Base-by-base conservation (phyloP, 2,113 vertebrate species). In the Promerops cafer region DNA sequence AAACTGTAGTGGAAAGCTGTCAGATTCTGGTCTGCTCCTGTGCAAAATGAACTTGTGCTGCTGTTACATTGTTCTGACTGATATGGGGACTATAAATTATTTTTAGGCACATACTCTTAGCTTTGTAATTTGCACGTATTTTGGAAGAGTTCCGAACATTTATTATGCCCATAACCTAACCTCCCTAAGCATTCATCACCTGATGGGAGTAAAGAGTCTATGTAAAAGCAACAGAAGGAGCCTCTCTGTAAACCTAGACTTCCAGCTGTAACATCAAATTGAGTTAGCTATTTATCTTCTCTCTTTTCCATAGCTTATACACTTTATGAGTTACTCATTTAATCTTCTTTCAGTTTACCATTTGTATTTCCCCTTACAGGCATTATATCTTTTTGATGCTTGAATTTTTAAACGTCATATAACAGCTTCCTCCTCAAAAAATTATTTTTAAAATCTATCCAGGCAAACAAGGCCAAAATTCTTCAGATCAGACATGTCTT, bases 1-100 rank as follows among this genome's bases (percentile, higher is more conserved):
- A 95, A 95, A 94, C 57, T 75, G 27, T 31, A 91, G 68, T 61
- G 64, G 74, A 92, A 97, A 95, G 27, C 60, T 96, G 79, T 91
- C 96, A 97, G 53, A 92, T 69, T 94, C 65, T 83, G 45, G 37
- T 89, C 66, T 87, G 64, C 65, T 59, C 37, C 35, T 24, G 17
- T 37, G 49, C 69, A 78, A 95, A 96, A 97, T 81, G 85, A 95
- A 65, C 65, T 47, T 45, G 44, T 83, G 65, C 54, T 57, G 47
- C 71, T 87, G 50, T 45, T 84, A 64, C 23, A 75, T 64, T 87
- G 49, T 95, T 91, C 85, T 85, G 45, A 83, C 33, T n/a, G 74
- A 85, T 49, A n/a, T 47, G 42, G 22, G 52, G 30, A 83, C 87
- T 94, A 91, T 78, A 94, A 95, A 85, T 78, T 85, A 54, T 94